Base-by-base conservation (phyloP, 1,140 invertebrate genomes). In the Drosophila pruinosa region DNA sequence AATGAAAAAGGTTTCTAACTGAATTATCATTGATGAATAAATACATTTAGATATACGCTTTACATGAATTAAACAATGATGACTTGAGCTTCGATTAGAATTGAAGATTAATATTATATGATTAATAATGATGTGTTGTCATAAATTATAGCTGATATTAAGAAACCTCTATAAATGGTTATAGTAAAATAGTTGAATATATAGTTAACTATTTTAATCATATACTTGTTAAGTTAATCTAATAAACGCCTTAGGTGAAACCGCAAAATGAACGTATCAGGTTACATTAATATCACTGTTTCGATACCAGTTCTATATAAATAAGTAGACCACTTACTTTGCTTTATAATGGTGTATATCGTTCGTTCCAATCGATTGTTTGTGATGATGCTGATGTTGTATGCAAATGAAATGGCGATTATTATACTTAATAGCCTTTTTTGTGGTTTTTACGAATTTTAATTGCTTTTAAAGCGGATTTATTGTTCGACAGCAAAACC, bases 391-490 rank as follows among this genome's bases (percentile, higher is more conserved):
- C 65, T 39, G n/a, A 47, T 48, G 41, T 38, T 69, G 43, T 78
- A 81, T 81, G 78, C 74, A 82, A 81, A 81, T 81, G 57, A 72
- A 65, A 57, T 85, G 80, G 58, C 26, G 48, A 8, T 75, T 76
- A 70, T 80, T 78, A 72, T 62, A 43, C 64, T 48, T 72, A 70
- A 86, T 80, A 54, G 76, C 62, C 63, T 58, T 58, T 63, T 82
- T 75, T 67, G 21, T 50, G 56, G 50, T 58, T 85, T n/a, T 48
- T 67, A 54, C 56, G 47, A 85, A 73, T 76, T 78, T 79, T 73
- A 85, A 85, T 78, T 73, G 80, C 72, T 59, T 86, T 73, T 86
- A 69, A 79, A 82, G 47, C 67, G 79, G 48, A 82, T 83, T 82
- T 61, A 78, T 83, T 83, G 72, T 78, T 63, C 64, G 58, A 75